Conservation (phyloP, 2,113 vertebrate species). For the Macheiramphus alcinus region DNA sequence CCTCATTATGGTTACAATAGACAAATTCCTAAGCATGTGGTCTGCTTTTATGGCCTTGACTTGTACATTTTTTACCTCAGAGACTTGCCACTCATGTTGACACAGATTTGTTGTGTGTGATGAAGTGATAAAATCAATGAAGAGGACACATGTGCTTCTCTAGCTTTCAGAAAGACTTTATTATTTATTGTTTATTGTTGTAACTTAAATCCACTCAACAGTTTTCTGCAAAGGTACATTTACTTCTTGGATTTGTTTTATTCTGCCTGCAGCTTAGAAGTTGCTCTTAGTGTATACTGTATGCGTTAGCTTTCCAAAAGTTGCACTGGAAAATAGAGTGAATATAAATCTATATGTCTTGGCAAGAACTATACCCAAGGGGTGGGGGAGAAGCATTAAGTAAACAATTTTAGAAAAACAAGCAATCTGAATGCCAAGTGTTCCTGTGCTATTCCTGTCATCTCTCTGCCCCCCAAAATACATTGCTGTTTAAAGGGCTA, state of each 20-base stretch:
- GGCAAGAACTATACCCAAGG: not conserved
- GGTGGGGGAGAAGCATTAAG: not conserved
- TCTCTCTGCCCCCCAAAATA: not conserved
- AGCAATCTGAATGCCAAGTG: not conserved
- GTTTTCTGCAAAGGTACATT: constrained; percentile 46
- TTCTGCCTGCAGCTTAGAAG: constrained; percentile 25
- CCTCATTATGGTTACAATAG: constrained; percentile 70
- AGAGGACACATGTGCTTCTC: constrained; percentile 44
- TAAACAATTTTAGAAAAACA: constrained; percentile 25
- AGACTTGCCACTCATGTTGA: constrained; percentile 74
- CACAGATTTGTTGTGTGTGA: constrained; percentile 73
- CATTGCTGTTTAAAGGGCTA: not conserved
- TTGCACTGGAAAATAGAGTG: constrained; percentile 18
- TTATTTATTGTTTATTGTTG: constrained; percentile 65
- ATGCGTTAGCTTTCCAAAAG: not conserved
- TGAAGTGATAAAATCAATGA: constrained; percentile 77
- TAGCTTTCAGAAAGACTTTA: constrained; percentile 50
- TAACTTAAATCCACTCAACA: constrained; percentile 56
- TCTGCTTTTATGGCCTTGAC: constrained; percentile 71
- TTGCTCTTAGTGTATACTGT: constrained; percentile 7
- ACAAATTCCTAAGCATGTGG: constrained; percentile 65
- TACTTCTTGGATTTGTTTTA: constrained; percentile 61
- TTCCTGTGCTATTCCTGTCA: not conserved
- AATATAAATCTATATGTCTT: constrained; percentile 18
- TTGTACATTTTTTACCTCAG: constrained; percentile 60